A percentile compares a stretch with the other conserved stretches of the same genome.
These are phyloP conservation scores for Rambutsinella grinnellia DNA, from an alignment of 2,888 invertebrate genomes.

Conservation along the genomic window DNA sequence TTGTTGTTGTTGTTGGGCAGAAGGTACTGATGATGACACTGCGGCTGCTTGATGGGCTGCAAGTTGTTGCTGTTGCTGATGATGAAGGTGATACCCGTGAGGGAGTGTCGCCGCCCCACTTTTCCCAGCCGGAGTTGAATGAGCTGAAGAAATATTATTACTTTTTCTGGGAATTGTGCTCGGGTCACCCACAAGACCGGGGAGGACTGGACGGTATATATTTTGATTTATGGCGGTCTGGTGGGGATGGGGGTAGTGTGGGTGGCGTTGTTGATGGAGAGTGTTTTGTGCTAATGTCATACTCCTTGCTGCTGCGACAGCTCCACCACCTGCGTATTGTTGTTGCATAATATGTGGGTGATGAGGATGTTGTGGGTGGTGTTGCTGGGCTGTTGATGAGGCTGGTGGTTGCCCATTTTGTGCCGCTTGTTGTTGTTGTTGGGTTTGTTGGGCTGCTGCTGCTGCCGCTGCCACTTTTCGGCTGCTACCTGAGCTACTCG, in stretches of 20 bases:
- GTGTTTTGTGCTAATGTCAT: constrained; percentile 45
- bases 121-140: constrained; percentile 45
- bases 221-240: constrained; percentile 52
- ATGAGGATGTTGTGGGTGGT: constrained; percentile 23
- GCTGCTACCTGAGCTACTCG: too few species aligned
- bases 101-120: constrained; percentile 46
- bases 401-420: constrained; percentile 12
- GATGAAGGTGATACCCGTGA: constrained; percentile 34
- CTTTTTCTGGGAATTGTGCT: constrained; percentile 45
- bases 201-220: constrained; percentile 63
- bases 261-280: constrained; percentile 41
- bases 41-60: not conserved
- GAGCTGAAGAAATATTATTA: constrained; percentile 11
- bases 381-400: constrained; percentile 6
- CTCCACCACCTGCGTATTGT: constrained; percentile 13
- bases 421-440: too few species aligned
- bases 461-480: too few species aligned
- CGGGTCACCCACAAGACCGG: constrained; percentile 47
- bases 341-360: constrained; percentile 2
- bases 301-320: constrained; percentile 45
- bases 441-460: not conserved
- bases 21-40: too few species aligned
- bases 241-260: too few species aligned
- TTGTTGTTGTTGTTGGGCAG: constrained; percentile 11
- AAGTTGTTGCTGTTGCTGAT: constrained; percentile 21